Conservation (phyloP, 53 echinoderm and acorn worm genomes). For the Mesocentrotus franciscanus region DNA sequence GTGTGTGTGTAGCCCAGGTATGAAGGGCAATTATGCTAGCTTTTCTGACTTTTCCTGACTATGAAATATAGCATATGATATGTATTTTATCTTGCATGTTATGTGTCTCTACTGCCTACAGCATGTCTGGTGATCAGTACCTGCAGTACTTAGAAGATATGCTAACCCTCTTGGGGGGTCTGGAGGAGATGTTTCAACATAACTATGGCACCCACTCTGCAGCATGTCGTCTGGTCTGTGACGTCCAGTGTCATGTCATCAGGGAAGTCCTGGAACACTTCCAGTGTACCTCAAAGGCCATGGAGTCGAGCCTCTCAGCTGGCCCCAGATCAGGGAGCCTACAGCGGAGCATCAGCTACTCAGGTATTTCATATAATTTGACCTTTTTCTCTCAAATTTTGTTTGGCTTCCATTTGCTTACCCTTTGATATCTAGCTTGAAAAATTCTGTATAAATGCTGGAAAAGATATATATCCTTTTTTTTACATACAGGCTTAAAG, state of each 20-base stretch:
- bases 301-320: constrained; percentile 73
- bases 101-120: not conserved
- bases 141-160: constrained; percentile 89
- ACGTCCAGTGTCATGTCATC: constrained; percentile 87
- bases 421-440: not conserved
- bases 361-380: constrained; percentile 67
- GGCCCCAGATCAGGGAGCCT: constrained; percentile 72
- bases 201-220: constrained; percentile 75
- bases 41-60: too few relatives aligned
- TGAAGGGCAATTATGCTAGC: too few relatives aligned
- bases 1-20: too few relatives aligned
- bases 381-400: not conserved
- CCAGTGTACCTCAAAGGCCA: constrained; percentile 77
- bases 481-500: not conserved
- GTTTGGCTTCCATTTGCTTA: not conserved
- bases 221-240: constrained; percentile 76
- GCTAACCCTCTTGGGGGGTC: constrained; percentile 82
- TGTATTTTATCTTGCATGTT: not conserved
- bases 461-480: not conserved
- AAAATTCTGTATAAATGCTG: not conserved
- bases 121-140: constrained; percentile 69
- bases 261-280: constrained; percentile 92
- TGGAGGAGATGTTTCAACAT: constrained; percentile 82
- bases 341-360: constrained; percentile 84
- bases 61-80: not conserved